These are phyloP conservation scores for Thalassophryne amazonica DNA, from an alignment of 2,797 vertebrate genomes.

Conservation along the genomic window DNA sequence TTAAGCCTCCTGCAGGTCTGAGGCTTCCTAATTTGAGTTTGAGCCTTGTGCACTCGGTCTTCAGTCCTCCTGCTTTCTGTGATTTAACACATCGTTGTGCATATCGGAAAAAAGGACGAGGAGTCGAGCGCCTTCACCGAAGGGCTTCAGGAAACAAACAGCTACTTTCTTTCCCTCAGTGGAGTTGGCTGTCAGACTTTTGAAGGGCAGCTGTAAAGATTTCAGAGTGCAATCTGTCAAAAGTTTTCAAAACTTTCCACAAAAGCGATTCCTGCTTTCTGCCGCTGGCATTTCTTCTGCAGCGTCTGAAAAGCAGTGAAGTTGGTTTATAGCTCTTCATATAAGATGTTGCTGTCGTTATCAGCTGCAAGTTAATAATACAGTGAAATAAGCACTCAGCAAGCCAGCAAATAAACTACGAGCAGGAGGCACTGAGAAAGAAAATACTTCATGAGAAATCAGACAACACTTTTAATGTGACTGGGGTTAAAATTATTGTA, in stretches of 20 bases:
- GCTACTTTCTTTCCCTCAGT: constrained; percentile 19
- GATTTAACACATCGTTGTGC: constrained; percentile 35
- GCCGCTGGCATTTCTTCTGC: neutral
- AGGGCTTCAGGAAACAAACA: neutral
- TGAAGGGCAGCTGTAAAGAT: neutral
- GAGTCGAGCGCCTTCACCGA: constrained; percentile 2
- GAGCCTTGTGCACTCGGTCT: constrained; percentile 25
- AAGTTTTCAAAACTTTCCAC: constrained; percentile 10
- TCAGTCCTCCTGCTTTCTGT: constrained; percentile 30
- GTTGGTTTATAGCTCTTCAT: neutral
- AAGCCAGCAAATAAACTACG: too few species aligned
- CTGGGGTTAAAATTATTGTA: too few species aligned
- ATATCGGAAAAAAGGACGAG: constrained; percentile 7
- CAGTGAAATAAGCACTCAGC: neutral
- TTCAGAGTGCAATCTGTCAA: constrained; percentile 1
- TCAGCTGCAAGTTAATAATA: neutral
- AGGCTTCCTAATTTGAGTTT: constrained; percentile 20
- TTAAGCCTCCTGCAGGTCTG: constrained; percentile 8
- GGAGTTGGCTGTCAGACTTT: neutral
- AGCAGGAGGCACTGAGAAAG: too few species aligned
- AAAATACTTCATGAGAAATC: too few species aligned
- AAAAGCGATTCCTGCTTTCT: neutral
- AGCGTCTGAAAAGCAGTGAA: neutral
- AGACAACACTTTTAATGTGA: too few species aligned
- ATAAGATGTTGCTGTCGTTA: neutral